phyloP scores from a whole-genome alignment of 1,140 invertebrate species.

The Nebria ingens region DNA sequence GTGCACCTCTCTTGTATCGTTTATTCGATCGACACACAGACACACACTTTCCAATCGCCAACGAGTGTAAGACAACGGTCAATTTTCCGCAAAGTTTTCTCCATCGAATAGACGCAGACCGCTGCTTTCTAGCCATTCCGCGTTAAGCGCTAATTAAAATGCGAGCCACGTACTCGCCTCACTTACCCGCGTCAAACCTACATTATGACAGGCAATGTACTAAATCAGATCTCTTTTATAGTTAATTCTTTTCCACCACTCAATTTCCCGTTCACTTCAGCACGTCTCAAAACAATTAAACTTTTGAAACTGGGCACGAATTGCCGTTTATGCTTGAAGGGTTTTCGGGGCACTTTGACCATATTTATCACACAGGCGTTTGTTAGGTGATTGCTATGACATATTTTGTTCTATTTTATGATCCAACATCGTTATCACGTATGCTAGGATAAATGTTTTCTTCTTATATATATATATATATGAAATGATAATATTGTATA shows the following conservation, averaged over 20 bases:
- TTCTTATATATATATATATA: no score
- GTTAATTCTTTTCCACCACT: conserved; percentile 20
- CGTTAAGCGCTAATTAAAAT: conserved; percentile 27
- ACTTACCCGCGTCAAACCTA: conserved; percentile 1
- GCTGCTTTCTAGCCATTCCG: conserved; percentile 12
- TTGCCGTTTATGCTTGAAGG: not conserved
- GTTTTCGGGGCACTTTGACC: not conserved
- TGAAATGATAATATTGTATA: no score
- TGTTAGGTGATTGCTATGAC: not conserved
- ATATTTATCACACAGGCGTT: not conserved
- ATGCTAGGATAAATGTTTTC: not conserved
- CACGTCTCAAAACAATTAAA: conserved; percentile 3
- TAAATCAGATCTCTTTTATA: conserved; percentile 23
- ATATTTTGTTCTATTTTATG: conserved; percentile 7
- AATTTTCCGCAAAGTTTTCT: conserved; percentile 15
- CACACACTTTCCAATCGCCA: not conserved
- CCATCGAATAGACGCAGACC: conserved; percentile 17
- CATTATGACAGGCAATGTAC: conserved; percentile 19
- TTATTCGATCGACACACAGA: not conserved
- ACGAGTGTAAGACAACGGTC: conserved; percentile 11
- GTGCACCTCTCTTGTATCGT: not conserved
- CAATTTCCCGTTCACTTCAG: not conserved
- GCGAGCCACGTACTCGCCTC: conserved; percentile 16
- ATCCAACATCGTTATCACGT: not conserved
- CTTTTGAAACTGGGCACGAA: not conserved